Evolutionary conservation across 2,797 vertebrate genomes (phyloP), one percentile per base, ranked within the genome.

Genomic region (Gephyroberyx darwinii): DNA sequence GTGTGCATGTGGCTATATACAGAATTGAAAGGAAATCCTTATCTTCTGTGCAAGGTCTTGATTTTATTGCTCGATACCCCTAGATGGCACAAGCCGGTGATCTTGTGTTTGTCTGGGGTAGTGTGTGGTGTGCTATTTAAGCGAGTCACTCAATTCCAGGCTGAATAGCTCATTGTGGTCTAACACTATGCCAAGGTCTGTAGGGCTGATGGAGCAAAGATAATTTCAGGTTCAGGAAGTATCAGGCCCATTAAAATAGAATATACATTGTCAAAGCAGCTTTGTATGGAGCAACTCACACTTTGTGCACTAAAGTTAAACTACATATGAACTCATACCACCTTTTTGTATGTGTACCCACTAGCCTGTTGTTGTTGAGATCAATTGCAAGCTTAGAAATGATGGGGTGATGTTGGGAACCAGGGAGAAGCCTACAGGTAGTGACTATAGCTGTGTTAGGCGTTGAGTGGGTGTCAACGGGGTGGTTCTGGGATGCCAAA

Each of bases 151-250:
- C 51, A 47, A 54, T 39, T 26, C 64, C 65, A 17, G 43, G 57
- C 79, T 86, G 81, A 88, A 84, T 82, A 39, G 84, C 72, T 85
- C 78, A 84, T 86, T 90, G 84, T 90, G 81, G 72, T 53, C 58
- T 14, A 22, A 31, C 2, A 19, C 47, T 33, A 56, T 61, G 62
- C 52, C 37, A 55, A 13, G n/a, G 52, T 65, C 74, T 58, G 22
- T 22, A 30, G 62, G 59, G 67, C 74, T 71, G 84, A 87, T 83
- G 75, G 64, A 80, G 70, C 71, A 8, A 54, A 2, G 80, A 90
- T 88, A 84, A 76, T 35, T 75, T 68, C 63, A 57, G 58, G 30
- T 68, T 72, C 84, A 81, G 84, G 84, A 87, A 87, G 67, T 82
- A 69, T 78, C 47, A 1, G 45, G 5, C 37, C 31, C 7, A 55